A percentile compares a stretch with the other conserved stretches of the same genome.
These are phyloP conservation scores for Helicorthomorpha holstii DNA, from an alignment of 1,140 invertebrate genomes.

Conservation along the genomic window DNA sequence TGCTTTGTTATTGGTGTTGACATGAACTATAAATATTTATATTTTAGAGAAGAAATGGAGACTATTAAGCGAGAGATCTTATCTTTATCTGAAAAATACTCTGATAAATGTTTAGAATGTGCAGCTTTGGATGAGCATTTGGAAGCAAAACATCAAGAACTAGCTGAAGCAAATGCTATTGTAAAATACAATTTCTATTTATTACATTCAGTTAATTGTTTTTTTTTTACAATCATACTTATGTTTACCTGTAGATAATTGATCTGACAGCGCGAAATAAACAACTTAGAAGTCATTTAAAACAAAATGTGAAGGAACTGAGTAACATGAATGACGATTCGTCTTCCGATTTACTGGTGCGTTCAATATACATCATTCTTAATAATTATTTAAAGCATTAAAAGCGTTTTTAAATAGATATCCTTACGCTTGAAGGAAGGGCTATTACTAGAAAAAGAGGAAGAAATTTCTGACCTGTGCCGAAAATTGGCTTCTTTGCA, in stretches of 20 bases:
- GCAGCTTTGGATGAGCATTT: slow-evolving; percentile 69
- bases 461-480: slow-evolving; percentile 28
- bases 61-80: slow-evolving; percentile 69
- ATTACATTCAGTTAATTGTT: neutral
- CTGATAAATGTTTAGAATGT: slow-evolving; percentile 76
- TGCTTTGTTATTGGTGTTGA: neutral
- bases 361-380: too few species aligned
- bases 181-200: neutral
- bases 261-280: slow-evolving; percentile 38
- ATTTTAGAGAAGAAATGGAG: slow-evolving; percentile 53
- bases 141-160: slow-evolving; percentile 49
- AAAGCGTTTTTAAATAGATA: neutral
- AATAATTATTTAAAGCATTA: too few species aligned
- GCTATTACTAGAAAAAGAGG: slow-evolving; percentile 26
- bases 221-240: neutral
- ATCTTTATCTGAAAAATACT: slow-evolving; percentile 75
- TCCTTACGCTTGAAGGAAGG: slow-evolving; percentile 24
- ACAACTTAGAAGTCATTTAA: slow-evolving; percentile 51
- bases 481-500: slow-evolving; percentile 18
- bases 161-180: slow-evolving; percentile 42
- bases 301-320: slow-evolving; percentile 35
- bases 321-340: too few species aligned
- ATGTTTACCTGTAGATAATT: slow-evolving; percentile 16
- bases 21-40: neutral
- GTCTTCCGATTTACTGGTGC: too few species aligned